Evolutionary conservation across 2,113 vertebrate genomes (phyloP).

Genomic region (Myotis davidii): DNA sequence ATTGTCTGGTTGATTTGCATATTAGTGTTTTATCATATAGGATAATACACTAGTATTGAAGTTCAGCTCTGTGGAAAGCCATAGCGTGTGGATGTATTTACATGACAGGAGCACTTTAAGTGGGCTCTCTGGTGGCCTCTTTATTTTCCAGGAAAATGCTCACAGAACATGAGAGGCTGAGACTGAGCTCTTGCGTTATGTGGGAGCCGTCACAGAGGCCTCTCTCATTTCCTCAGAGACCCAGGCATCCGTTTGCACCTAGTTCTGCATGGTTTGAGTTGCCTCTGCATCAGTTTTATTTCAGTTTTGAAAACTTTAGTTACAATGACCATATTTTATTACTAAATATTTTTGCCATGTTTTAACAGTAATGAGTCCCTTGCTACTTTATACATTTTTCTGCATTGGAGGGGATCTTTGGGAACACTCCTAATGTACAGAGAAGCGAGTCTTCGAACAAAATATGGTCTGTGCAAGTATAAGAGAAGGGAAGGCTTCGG

Average conservation of each 20-base stretch:
- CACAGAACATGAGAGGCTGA: not conserved
- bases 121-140: conserved; percentile 26
- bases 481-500: not conserved
- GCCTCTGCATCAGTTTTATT: not conserved
- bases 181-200: not conserved
- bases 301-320: not conserved
- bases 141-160: conserved; percentile 29
- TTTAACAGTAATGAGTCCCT: not conserved
- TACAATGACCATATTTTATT: not conserved
- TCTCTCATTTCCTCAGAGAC: not conserved
- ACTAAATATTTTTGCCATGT: conserved; percentile 15
- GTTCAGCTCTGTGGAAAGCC: conserved; percentile 15
- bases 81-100: not conserved
- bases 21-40: too few species aligned
- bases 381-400: not conserved
- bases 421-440: not conserved
- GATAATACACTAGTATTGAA: not conserved
- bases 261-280: not conserved
- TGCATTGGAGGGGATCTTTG: not conserved
- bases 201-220: not conserved
- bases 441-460: not conserved
- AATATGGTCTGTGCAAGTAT: not conserved
- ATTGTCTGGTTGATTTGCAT: too few species aligned
- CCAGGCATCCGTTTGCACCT: not conserved
- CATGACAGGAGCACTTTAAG: not conserved